Percentiles rank a stretch among this genome's conserved stretches.
phyloP scores from a whole-genome alignment of 2,113 vertebrate species.

The Sialia sialis region DNA sequence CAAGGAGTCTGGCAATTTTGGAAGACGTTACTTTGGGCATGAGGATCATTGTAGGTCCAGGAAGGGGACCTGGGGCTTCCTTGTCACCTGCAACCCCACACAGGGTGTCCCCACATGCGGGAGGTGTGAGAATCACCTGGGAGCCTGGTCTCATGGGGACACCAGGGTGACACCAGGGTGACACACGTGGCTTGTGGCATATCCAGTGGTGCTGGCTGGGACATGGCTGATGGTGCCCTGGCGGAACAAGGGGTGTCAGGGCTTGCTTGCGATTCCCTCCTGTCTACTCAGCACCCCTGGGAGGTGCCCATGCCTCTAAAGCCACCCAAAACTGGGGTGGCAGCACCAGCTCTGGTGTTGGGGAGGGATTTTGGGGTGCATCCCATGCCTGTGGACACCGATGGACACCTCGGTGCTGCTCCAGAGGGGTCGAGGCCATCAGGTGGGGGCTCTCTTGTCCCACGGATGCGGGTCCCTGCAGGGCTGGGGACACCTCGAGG shows the following conservation, averaged over 20 bases:
- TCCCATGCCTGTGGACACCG: background rate
- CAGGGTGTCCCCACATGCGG: background rate
- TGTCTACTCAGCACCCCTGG: background rate
- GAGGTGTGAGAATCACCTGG: background rate
- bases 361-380: background rate
- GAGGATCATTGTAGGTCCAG: background rate
- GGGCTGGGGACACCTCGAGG: background rate
- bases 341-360: background rate
- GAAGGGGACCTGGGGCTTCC: background rate
- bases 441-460: background rate
- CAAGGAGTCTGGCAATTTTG: background rate
- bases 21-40: background rate
- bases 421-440: background rate
- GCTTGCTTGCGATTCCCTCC: no score
- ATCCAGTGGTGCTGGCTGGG: background rate
- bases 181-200: background rate
- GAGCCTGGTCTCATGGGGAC: fast-evolving
- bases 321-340: fast-evolving
- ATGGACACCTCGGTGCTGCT: background rate
- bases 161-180: background rate
- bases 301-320: fast-evolving
- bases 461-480: fast-evolving
- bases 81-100: background rate
- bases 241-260: background rate
- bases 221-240: background rate